Base-by-base conservation (phyloP, 2,888 invertebrate genomes). In the Tinea pellionella region DNA sequence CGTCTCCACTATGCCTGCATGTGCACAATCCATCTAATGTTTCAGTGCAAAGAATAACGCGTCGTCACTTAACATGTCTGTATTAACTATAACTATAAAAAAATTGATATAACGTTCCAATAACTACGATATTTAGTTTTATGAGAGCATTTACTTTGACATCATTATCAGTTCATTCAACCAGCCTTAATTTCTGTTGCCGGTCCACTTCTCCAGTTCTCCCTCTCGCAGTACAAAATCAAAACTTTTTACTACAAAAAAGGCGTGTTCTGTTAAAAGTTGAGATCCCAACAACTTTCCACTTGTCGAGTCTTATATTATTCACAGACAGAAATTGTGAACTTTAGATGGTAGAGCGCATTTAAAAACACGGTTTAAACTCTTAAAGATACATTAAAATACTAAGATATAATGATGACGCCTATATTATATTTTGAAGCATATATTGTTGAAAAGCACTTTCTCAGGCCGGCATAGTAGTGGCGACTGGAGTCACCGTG, bases 261-360 rank as follows among this genome's bases (percentile, higher is more conserved):
- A 47, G 24, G 37, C 47, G 47, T 16, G 15, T 13, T 47, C 24
- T 18, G 53, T 24, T 53, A 53, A 53, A 53, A 53, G 47, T 47
- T 53, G 19, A 53, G 53, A 19, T 2, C 24, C n/a, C 53, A 18
- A 19, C 53, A 53, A 53, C 53, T 53, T 53, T 53, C 53, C 53
- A 53, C 53, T 53, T 24, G 53, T 12, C 53, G 16, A 53, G 53
- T 53, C 53, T 53, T 24, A 16, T 47, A 47, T 47, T 47, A 53
- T 24, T 24, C 18, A 53, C 53, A 24, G 16, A 47, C 8, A 15
- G 16, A 53, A 24, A 18, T 24, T 53, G 53, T 24, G 24, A 53
- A 24, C 24, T 53, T 53, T 47, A 47, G 47, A 37, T 37, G 37
- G 37, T 37, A 2, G 37, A 9, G 9, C 37, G 9, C 6, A 37